Conservation (phyloP, 2,888 invertebrate species). For the Ischnus inquisitorius region DNA sequence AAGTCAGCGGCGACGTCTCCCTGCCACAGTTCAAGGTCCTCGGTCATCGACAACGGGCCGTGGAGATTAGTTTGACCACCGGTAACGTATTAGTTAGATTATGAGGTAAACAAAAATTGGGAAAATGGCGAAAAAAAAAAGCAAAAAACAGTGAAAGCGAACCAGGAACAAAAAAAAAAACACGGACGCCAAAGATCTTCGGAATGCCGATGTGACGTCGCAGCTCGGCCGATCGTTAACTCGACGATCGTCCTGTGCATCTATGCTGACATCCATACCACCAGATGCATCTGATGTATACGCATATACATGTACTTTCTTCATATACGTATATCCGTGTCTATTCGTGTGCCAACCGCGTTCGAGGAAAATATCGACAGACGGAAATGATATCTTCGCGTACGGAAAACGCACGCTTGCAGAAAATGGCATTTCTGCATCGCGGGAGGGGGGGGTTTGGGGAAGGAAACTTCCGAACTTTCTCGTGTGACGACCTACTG, state of each 20-base stretch:
- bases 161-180: slow-evolving; percentile 37
- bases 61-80: slow-evolving; percentile 98
- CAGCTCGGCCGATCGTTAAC: slow-evolving; percentile 16
- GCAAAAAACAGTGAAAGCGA: slow-evolving; percentile 37
- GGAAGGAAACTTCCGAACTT: slow-evolving; percentile 8
- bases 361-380: slow-evolving; percentile 64
- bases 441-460: background rate
- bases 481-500: background rate
- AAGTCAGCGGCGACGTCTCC: slow-evolving; percentile 97
- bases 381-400: slow-evolving; percentile 67
- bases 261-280: background rate
- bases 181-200: slow-evolving; percentile 12
- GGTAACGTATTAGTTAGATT: slow-evolving; percentile 88
- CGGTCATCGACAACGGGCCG: slow-evolving; percentile 97
- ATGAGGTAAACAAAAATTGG: slow-evolving; percentile 67
- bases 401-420: slow-evolving; percentile 22
- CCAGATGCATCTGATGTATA: slow-evolving; percentile 5
- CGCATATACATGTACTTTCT: background rate
- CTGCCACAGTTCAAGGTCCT: slow-evolving; percentile 99
- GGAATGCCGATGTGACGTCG: slow-evolving; percentile 5
- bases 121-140: slow-evolving; percentile 35
- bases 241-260: slow-evolving; percentile 7
- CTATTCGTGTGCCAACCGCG: slow-evolving; percentile 32
- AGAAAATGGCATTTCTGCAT: slow-evolving; percentile 60
- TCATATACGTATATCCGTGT: slow-evolving; percentile 9